Evolutionary conservation across 1,140 invertebrate species (phyloP), one percentile per base, ranked within the genome.

Genomic region (Eufriesea mexicana): DNA sequence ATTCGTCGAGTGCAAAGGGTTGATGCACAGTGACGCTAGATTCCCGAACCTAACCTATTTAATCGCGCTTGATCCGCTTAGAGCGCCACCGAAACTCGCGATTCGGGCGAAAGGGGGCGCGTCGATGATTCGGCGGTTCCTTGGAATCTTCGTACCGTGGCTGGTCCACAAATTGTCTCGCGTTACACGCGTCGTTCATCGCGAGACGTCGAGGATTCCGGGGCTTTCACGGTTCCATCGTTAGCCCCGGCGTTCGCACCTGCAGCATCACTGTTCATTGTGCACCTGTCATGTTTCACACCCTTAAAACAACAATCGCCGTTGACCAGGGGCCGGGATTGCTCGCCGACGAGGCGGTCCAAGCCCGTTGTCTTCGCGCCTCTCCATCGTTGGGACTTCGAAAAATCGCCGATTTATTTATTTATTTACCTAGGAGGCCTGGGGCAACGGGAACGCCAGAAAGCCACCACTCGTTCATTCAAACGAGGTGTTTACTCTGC

Each of bases 201-300:
- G 54, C 16, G 55, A 25, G 79, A 78, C 72, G 75, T 76, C 47
- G 68, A 85, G 73, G 84, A 83, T 84, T 88, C 75, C 66, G 28
- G 57, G 71, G 66, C 78, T 85, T 88, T 88, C 79, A 89, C 78
- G 83, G 61, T 79, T 62, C 75, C 84, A 75, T 83, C 78, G 81
- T 83, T 87, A 83, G 75, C 78, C 71, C 25, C 61, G 79, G 83
- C 85, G 87, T 89, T 91, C 84, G 89, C 93, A 93, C 92, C 93
- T 94, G 93, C 93, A 92, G 87, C 91, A 90, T 93, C 92, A 90
- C 88, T 85, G 85, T 86, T 86, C 89, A 92, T 92, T 91, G 90
- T 92, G 85, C 93, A 93, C 91, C 92, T 93, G 93, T 94, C 93
- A 92, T 93, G 92, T 93, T 94, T 93, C 90, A 92, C 91, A 91